These are phyloP conservation scores for Pteropus alecto DNA, from an alignment of 2,113 vertebrate species.

Conservation along the genomic window DNA sequence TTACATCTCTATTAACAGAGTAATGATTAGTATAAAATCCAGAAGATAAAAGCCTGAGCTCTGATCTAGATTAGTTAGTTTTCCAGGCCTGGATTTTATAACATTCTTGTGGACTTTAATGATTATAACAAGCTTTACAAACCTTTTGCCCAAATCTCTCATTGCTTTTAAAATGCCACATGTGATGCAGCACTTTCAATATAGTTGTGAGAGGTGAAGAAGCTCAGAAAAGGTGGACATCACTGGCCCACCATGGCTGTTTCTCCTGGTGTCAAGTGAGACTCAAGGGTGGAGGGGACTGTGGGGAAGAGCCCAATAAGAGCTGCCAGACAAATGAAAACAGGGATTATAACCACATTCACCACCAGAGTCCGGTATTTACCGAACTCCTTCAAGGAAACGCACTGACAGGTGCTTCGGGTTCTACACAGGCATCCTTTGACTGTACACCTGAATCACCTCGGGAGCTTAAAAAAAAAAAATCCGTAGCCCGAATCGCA, in stretches of 20 bases:
- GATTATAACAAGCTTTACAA: background rate
- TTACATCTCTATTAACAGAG: background rate
- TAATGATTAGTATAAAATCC: background rate
- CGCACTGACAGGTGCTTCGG: background rate
- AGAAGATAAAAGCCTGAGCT: background rate
- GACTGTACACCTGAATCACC: background rate
- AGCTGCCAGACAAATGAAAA: background rate
- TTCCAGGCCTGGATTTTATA: background rate
- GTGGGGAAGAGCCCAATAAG: background rate
- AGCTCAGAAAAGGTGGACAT: background rate
- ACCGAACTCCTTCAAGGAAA: background rate
- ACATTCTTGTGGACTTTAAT: background rate
- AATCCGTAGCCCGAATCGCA: background rate
- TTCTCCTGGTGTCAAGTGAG: background rate
- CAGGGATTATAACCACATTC: background rate
- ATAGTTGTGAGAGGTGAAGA: background rate
- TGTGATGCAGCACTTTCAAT: background rate
- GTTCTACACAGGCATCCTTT: background rate
- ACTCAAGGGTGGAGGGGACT: background rate
- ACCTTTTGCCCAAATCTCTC: background rate
- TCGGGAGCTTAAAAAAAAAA: background rate
- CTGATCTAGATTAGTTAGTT: background rate
- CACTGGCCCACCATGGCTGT: background rate
- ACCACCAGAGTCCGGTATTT: background rate
- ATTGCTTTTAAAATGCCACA: background rate